These are phyloP conservation scores for Drosophila truncata DNA, from an alignment of 1,140 invertebrate species.

Conservation along the genomic window DNA sequence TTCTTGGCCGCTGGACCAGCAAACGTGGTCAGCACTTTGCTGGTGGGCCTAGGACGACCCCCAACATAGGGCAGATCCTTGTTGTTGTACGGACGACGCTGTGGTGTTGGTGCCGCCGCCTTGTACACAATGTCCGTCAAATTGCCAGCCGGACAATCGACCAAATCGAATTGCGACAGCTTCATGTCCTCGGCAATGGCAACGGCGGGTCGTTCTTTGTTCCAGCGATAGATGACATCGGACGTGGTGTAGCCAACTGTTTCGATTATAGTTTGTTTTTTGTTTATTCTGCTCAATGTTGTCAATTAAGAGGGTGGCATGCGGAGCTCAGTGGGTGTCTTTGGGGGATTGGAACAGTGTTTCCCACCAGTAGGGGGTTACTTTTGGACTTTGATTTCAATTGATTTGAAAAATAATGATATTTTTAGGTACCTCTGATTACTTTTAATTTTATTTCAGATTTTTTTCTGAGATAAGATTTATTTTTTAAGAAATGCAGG, in stretches of 20 bases:
- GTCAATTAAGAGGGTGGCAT: slow-evolving; percentile 33
- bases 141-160: slow-evolving; percentile 91
- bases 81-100: slow-evolving; percentile 53
- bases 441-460: neutral
- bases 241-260: slow-evolving; percentile 93
- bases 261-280: slow-evolving; percentile 20
- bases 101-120: slow-evolving; percentile 66
- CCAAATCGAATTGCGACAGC: slow-evolving; percentile 94
- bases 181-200: slow-evolving; percentile 94
- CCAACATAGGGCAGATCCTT: slow-evolving; percentile 54
- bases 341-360: neutral
- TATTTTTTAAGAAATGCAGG: neutral
- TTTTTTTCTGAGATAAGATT: neutral
- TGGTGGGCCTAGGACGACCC: slow-evolving; percentile 43
- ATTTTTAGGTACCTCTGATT: too few species aligned
- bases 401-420: neutral
- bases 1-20: slow-evolving; percentile 81
- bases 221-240: slow-evolving; percentile 95
- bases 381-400: neutral
- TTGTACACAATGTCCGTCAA: slow-evolving; percentile 87
- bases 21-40: slow-evolving; percentile 76
- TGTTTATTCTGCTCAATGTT: slow-evolving; percentile 19
- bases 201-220: slow-evolving; percentile 89
- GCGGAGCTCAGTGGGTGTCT: neutral
- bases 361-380: neutral